Base-by-base conservation (phyloP, 1,140 invertebrate genomes). In the Drosophila kurseongensis region DNA sequence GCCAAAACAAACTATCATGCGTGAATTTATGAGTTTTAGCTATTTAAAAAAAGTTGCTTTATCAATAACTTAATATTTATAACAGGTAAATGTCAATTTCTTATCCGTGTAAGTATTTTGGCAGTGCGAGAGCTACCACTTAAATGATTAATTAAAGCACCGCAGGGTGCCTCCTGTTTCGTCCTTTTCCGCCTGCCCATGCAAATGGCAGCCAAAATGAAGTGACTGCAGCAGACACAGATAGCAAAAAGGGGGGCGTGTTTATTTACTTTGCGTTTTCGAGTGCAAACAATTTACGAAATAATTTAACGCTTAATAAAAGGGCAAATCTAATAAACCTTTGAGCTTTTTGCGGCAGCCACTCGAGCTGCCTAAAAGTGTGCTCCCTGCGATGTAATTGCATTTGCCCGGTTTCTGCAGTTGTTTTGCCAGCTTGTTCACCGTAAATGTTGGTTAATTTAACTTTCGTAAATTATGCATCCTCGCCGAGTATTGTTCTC, bases 261-360 rank as follows among this genome's bases (percentile, higher is more conserved):
- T 89, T 84, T 89, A 80, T 88, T 84, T 85, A 65, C 74, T 69
- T 85, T 80, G 62, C 72, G 27, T 60, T 85, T 63, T 82, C 56
- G 63, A 78, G 71, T 89, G 75, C 71, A 83, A 80, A 89, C 80
- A 89, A 84, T 89, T 89, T 89, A 57, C 84, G 59, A 89, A 89
- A 89, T 89, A 89, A 89, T 89, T 89, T 89, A 89, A 89, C 84
- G 84, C 84, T 89, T 89, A 89, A 89, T 89, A 89, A 89, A 89
- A 72, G 84, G 77, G 52, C 74, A 89, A 89, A 89, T 89, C 84
- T 89, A 89, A 89, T 89, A 89, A 89, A 89, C 84, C 84, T 89
- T 89, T 89, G 85, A 88, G 83, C 84, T 83, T 76, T 78, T 88
- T 80, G 84, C 52, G 80, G 80, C 65, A 54, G 14, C 72, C 55